Evolutionary conservation across 1,140 invertebrate genomes (phyloP), one percentile per base, ranked within the genome.

Genomic region (Drosophila bipectinata): DNA sequence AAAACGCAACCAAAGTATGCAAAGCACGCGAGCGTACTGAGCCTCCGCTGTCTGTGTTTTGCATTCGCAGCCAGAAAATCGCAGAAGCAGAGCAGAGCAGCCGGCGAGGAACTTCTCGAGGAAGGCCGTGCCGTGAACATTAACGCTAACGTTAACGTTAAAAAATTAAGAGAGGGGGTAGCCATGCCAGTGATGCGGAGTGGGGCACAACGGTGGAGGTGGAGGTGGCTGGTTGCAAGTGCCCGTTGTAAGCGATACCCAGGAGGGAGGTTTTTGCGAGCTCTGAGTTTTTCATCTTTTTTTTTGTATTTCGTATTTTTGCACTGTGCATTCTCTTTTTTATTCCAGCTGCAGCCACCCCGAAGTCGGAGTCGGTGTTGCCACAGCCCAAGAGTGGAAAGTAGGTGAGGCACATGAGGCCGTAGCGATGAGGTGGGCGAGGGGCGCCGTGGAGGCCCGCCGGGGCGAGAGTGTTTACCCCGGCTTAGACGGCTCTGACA

Each of bases 1-100:
- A 80, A 84, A 90, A 77, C 71, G 85, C 90, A 91, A 90, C 90
- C 90, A 91, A 91, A 88, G 85, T 91, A 91, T 91, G 90, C 90
- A 88, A 91, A 88, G 90, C 90, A 91, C 90, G 90, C 89, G 90
- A 90, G 77, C 90, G 78, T 91, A 91, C 90, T 91, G 89, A 52
- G 77, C 57, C 79, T 72, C 53, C 59, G 41, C 49, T 63, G 62
- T 63, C 62, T 49, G 49, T 32, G 63, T 39, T 68, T 48, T 56
- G 51, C 72, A 68, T 66, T 52, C 48, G 68, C 67, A 67, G 71
- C 62, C 57, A 39, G 58, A 49, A 34, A 73, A 66, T 74, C 72
- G 56, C 41, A 44, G 15, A 12, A 67, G 72, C 28, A 52, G 59
- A 18, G 71, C 61, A 28, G 52, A 55, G 74, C 30, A 41, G 74